These are phyloP conservation scores for Archips xylosteana DNA, from an alignment of 2,888 invertebrate genomes.

Conservation along the genomic window DNA sequence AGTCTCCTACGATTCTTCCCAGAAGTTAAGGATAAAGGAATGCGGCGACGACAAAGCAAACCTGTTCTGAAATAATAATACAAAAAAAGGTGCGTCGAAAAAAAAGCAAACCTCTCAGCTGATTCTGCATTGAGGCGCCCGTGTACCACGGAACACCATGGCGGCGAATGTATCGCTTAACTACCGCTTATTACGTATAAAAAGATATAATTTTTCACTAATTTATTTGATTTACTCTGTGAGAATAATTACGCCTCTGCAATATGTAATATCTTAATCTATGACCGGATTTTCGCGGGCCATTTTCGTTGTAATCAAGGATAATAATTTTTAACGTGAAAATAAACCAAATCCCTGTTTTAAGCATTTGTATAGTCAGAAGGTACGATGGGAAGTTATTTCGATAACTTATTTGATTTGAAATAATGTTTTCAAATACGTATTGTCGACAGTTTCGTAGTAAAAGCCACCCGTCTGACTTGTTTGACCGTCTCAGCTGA, in stretches of 20 bases:
- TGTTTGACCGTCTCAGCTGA: conserved; percentile 51
- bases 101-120: conserved; percentile 51
- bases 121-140: conserved; percentile 52
- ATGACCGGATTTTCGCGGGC: not conserved
- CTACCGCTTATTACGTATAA: conserved; percentile 29
- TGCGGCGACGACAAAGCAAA: conserved; percentile 45
- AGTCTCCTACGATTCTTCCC: conserved; percentile 42
- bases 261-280: not conserved
- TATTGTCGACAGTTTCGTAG: conserved; percentile 42
- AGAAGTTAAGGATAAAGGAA: conserved; percentile 44
- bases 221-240: not conserved
- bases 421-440: not conserved
- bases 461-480: conserved; percentile 46
- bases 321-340: not conserved
- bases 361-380: not conserved
- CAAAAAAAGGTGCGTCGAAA: conserved; percentile 49
- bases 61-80: conserved; percentile 45
- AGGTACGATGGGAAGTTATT: not conserved
- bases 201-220: not conserved
- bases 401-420: not conserved
- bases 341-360: not conserved
- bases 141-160: conserved; percentile 45
- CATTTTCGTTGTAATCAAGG: not conserved
- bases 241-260: not conserved
- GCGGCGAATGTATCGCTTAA: conserved; percentile 32